Percentiles rank a stretch among this genome's conserved stretches.
Conservation (phyloP, 2,888 invertebrate species). For the Nomada ruficornis region DNA sequence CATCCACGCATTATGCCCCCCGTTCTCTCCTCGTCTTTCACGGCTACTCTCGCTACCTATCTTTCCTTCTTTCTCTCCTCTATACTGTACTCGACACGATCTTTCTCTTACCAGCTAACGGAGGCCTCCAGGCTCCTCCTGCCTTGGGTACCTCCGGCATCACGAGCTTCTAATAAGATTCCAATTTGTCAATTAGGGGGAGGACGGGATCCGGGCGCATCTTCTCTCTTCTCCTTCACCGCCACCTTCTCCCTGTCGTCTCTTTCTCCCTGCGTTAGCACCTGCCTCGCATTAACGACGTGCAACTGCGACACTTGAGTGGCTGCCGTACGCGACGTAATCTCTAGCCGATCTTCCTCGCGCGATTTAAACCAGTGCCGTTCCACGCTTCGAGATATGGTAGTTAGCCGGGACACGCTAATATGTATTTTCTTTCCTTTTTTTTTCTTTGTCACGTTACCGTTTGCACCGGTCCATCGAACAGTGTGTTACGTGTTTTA, state of each 20-base stretch:
- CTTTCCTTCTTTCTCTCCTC: constrained; percentile 50
- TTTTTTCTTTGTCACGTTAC: neutral
- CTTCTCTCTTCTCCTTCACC: constrained; percentile 63
- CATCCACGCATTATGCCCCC: constrained; percentile 80
- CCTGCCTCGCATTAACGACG: constrained; percentile 67
- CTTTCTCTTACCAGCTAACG: constrained; percentile 44
- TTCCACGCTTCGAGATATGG: constrained; percentile 10
- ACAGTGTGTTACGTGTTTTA: neutral
- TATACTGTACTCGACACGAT: constrained; percentile 29
- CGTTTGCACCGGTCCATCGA: neutral
- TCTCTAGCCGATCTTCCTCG: constrained; percentile 56
- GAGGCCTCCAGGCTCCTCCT: constrained; percentile 58
- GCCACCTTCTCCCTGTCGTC: constrained; percentile 56
- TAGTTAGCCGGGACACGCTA: neutral
- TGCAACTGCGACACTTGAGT: constrained; percentile 65
- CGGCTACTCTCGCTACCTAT: constrained; percentile 65
- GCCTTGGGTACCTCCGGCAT: constrained; percentile 67
- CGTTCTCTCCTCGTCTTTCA: constrained; percentile 76
- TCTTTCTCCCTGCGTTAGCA: constrained; percentile 64
- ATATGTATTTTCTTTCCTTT: constrained; percentile 38
- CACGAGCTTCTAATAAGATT: constrained; percentile 87
- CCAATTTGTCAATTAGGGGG: constrained; percentile 90
- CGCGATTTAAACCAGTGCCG: constrained; percentile 49
- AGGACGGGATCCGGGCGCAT: constrained; percentile 78
- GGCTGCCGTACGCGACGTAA: constrained; percentile 57